phyloP scores from a whole-genome alignment of 2,113 vertebrate genomes.

The Campylomormyrus tamandua region DNA sequence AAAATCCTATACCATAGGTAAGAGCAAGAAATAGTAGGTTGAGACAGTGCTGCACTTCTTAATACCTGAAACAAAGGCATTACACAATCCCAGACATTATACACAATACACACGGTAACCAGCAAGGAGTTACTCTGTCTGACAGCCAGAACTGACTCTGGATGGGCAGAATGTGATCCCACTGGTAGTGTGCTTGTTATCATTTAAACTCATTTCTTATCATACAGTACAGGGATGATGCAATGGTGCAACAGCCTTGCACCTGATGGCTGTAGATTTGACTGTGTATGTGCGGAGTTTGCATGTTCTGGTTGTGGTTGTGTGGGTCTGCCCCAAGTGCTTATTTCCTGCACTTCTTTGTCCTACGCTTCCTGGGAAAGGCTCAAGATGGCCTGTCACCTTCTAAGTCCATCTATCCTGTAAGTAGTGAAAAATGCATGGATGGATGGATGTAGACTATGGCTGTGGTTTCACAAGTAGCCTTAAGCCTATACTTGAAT shows the following conservation, averaged over 20 bases:
- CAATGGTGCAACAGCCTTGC: not conserved
- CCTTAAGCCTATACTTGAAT: not conserved
- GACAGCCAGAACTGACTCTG: not conserved
- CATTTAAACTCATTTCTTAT: not conserved
- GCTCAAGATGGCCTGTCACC: not conserved
- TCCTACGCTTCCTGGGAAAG: not conserved
- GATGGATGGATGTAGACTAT: not conserved
- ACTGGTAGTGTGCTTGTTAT: not conserved
- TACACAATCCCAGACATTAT: not conserved
- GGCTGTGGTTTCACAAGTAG: not conserved
- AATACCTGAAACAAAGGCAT: not conserved
- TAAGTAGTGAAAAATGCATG: not conserved
- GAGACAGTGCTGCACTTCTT: not conserved
- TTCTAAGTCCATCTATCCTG: not conserved
- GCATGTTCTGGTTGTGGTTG: not conserved
- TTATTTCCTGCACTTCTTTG: not conserved
- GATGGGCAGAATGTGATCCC: not conserved
- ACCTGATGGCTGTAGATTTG: not conserved
- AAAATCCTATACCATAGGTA: not conserved
- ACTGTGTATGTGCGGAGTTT: not conserved
- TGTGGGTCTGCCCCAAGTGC: not conserved
- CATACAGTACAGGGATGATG: not conserved
- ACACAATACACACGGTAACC: not conserved
- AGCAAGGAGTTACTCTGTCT: not conserved
- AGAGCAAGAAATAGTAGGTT: not conserved